These are phyloP conservation scores for Trachythela sp. DNA, from an alignment of 64 coral and sea anemone species.

Conservation along the genomic window DNA sequence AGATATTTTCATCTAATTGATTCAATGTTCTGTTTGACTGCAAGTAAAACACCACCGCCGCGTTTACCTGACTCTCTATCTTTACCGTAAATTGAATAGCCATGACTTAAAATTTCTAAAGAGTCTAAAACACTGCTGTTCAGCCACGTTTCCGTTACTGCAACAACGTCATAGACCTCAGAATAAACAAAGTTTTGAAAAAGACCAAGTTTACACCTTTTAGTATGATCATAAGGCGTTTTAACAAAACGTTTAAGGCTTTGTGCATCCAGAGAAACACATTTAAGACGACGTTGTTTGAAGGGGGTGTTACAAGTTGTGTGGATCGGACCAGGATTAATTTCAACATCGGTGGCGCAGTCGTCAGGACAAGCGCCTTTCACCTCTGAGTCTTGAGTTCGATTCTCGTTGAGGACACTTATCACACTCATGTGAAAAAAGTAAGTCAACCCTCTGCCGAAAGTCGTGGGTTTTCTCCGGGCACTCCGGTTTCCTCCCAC, in stretches of 20 bases:
- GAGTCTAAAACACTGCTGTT: conserved; percentile 6
- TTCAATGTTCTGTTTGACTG: not conserved
- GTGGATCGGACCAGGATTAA: too few species aligned
- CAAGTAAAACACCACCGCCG: not conserved
- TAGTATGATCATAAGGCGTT: conserved; percentile 22
- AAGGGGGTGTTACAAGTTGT: too few species aligned
- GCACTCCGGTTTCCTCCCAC: too few species aligned
- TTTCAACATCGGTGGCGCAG: too few species aligned
- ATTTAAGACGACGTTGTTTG: conserved; percentile 45
- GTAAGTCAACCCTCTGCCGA: too few species aligned
- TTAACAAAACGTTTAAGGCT: conserved; percentile 50
- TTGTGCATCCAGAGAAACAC: conserved; percentile 25
- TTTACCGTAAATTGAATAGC: not conserved
- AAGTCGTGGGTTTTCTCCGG: too few species aligned
- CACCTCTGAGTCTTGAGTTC: too few species aligned
- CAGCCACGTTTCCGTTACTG: conserved; percentile 42
- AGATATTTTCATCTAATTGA: not conserved
- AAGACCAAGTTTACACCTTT: not conserved
- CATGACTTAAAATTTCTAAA: not conserved
- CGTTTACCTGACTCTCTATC: not conserved
- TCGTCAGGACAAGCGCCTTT: too few species aligned
- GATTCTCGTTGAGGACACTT: too few species aligned
- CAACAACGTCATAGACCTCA: conserved; percentile 39
- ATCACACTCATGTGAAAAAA: too few species aligned
- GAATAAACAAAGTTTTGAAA: conserved; percentile 31